phyloP scores from a whole-genome alignment of 2,888 invertebrate species.

The Pyralis farinalis region DNA sequence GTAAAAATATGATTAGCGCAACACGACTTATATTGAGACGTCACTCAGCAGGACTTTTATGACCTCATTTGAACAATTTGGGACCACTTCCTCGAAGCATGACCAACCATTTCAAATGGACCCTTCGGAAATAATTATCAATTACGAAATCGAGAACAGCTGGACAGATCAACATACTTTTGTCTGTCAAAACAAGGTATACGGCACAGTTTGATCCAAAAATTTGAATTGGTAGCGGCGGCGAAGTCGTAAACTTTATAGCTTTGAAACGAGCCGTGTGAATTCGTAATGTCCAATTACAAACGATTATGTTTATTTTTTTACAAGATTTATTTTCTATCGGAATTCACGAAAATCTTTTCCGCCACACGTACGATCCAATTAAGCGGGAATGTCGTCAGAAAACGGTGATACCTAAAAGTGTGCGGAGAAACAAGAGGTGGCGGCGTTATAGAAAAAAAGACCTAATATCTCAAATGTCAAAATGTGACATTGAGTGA shows the following conservation, averaged over 20 bases:
- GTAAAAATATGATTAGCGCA: conserved; percentile 70
- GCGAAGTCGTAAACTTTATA: conserved; percentile 63
- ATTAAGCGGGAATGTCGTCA: conserved; percentile 30
- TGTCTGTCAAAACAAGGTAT: conserved; percentile 10
- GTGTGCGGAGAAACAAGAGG: conserved; percentile 58
- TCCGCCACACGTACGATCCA: conserved; percentile 10
- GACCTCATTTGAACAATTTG: conserved; percentile 66
- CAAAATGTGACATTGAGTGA: conserved; percentile 82
- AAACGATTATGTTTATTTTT: conserved; percentile 25
- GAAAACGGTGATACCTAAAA: conserved; percentile 31
- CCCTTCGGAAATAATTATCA: conserved; percentile 24
- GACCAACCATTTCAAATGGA: conserved; percentile 41
- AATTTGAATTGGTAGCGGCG: conserved; percentile 53
- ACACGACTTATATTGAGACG: conserved; percentile 57
- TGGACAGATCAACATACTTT: conserved; percentile 13
- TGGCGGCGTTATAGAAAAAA: conserved; percentile 78
- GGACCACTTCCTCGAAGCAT: conserved; percentile 66
- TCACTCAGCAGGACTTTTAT: conserved; percentile 68
- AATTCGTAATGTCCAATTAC: conserved; percentile 50
- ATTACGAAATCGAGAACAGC: neutral
- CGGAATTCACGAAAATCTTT: conserved; percentile 2
- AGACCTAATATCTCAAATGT: conserved; percentile 82
- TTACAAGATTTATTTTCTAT: conserved; percentile 3
- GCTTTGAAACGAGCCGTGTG: conserved; percentile 56
- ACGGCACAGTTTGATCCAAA: conserved; percentile 42